Evolutionary conservation across 1,140 invertebrate genomes (phyloP), one percentile per base, ranked within the genome.

Genomic region (Drosophila rufa): DNA sequence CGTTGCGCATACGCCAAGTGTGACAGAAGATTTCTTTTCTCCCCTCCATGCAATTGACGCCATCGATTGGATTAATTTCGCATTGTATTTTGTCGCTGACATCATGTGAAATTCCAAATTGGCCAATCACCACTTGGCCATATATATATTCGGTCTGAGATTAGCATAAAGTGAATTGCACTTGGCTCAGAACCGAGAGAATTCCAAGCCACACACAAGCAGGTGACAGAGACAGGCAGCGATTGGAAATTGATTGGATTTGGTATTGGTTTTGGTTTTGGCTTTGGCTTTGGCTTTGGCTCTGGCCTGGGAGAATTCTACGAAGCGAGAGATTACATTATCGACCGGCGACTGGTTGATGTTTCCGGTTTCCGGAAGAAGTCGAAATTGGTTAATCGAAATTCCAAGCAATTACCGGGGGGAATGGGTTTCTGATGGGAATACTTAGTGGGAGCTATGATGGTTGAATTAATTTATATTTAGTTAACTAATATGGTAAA

Each of bases 151-250:
- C 62, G 27, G 30, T 15, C 27, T 57, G 27, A 22, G 42, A 86
- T 85, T 86, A 75, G 82, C 82, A 85, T 85, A 75, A 75, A 75
- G 46, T 82, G 62, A 86, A 86, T 70, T 86, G 81, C 80, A 79
- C 55, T 77, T 25, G 40, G 38, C 38, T 17, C 17, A 1, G 7
- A 61, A 11, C 53, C 33, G 48, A 6, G 15, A 53, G 48, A 64
- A 65, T 56, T 19, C 55, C 36, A 19, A 25, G 27, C 50, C 25
- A 51, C 27, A 2, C 55, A 40, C 19, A 9, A 27, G 17, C 56
- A 43, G 58, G 19, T 57, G 56, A 58, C 22, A 22, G 53, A 22
- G 53, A 40, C 19, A 25, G 36, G 51, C 36, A 1, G 11, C 19
- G 65, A 66, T 59, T 62, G 33, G 53, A 69, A 73, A 69, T 38